Base-by-base conservation (phyloP, 2,888 invertebrate species). In the Bimastos eiseni region DNA sequence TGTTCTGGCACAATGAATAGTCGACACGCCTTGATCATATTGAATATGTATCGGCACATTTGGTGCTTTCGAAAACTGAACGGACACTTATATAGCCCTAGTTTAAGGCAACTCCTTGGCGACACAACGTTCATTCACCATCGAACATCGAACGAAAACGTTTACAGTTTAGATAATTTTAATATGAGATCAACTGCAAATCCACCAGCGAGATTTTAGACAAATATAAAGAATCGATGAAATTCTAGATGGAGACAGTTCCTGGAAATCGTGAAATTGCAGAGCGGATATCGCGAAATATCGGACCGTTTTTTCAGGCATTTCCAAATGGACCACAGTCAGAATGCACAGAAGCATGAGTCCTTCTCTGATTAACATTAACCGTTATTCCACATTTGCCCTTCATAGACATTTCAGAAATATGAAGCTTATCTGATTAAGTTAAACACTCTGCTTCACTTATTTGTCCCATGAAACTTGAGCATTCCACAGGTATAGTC, bases 401-500 rank as follows among this genome's bases (percentile, higher is more conserved):
- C 30, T 55, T 30, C 70, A n/a, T n/a, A n/a, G n/a, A n/a, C n/a
- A n/a, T 70, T 70, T 70, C 70, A 21, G 19, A 49, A 70, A n/a
- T n/a, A 70, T n/a, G 11, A 70, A 70, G 1, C n/a, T n/a, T n/a
- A n/a, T 1, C 17, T 70, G 13, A 70, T 0, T 8, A 70, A 13
- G 70, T 70, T n/a, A n/a, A 30, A 70, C 1, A n/a, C n/a, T 13
- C 13, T 30, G 70, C n/a, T 70, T n/a, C 30, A 70, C 70, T 8
- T 3, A n/a, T 70, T 70, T 8, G n/a, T 70, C 70, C n/a, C n/a
- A 17, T 70, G 8, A 70, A 70, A 70, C 86, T 19, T n/a, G 11
- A 70, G 34, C 90, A 11, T 86, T 17, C 90, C 41, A n/a, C 49
- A 49, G 19, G 1, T 49, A 49, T 90, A 90, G 41, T 86, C n/a